These are phyloP conservation scores for Pachyuromys duprasi DNA, from an alignment of 2,797 vertebrate species.

Conservation along the genomic window DNA sequence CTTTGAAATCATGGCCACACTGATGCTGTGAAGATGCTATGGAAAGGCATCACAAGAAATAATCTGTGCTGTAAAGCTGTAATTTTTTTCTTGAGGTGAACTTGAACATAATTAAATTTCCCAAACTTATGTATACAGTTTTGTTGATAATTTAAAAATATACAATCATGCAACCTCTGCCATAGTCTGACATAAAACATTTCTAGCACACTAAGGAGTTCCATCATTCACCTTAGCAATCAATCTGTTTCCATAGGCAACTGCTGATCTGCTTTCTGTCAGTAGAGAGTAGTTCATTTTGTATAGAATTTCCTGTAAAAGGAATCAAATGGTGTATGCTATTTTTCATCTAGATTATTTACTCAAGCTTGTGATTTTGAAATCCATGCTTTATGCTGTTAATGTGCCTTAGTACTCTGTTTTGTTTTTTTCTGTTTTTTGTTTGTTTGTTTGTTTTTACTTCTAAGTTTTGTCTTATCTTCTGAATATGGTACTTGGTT, in stretches of 20 bases:
- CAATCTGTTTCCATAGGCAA: not conserved
- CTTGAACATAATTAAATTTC: slow-evolving; percentile 11
- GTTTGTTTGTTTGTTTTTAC: not conserved
- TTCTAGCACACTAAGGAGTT: not conserved
- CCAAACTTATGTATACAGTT: not conserved
- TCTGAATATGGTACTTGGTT: not conserved
- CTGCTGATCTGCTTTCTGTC: not conserved
- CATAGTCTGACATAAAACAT: not conserved
- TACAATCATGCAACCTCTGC: not conserved
- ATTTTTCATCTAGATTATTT: not conserved
- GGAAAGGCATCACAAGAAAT: not conserved
- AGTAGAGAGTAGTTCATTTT: not conserved
- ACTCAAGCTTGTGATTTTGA: not conserved
- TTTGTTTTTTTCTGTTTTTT: rapidly evolving
- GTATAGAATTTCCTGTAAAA: slow-evolving; percentile 20
- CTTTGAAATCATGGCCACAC: not conserved
- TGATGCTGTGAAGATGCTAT: not conserved
- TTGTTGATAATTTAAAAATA: not conserved
- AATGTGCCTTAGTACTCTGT: not conserved
- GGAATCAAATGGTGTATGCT: not conserved
- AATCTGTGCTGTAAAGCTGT: not conserved
- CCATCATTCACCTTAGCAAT: not conserved
- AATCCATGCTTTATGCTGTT: not conserved
- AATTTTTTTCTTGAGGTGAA: not conserved
- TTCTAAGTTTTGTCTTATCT: not conserved